phyloP scores from a whole-genome alignment of 2,113 vertebrate species.

The Cricetomys ansorgei region DNA sequence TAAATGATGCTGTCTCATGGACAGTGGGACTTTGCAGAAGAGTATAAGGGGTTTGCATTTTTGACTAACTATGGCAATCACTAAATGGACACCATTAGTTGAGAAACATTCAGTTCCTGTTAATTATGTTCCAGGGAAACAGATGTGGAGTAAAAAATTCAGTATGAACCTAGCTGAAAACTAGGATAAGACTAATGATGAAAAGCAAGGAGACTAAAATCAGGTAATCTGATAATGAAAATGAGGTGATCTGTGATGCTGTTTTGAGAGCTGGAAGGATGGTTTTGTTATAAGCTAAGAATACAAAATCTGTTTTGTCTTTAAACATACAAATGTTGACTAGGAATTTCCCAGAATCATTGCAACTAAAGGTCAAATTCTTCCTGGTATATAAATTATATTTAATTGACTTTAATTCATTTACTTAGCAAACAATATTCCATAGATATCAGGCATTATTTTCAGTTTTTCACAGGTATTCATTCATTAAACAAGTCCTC shows the following conservation, averaged over 20 bases:
- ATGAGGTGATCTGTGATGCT: accelerated
- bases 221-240: neutral
- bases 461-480: neutral
- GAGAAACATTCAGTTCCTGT: neutral
- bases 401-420: neutral
- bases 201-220: neutral
- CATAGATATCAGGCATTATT: neutral
- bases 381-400: neutral
- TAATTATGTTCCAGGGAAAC: accelerated
- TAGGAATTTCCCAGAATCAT: neutral
- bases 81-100: accelerated
- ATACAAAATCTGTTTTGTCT: neutral
- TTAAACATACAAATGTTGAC: neutral
- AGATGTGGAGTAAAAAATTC: accelerated
- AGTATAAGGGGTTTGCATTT: neutral
- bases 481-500: neutral
- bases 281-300: neutral
- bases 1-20: accelerated
- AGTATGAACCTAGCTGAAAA: neutral
- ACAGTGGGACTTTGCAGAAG: accelerated
- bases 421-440: neutral
- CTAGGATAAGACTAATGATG: too few relatives aligned
- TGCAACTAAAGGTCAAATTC: neutral
- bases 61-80: neutral
- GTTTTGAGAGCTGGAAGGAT: too few relatives aligned